Evolutionary conservation across 2,888 invertebrate genomes (phyloP).

Genomic region (Caenorhabditis sulstoni): DNA sequence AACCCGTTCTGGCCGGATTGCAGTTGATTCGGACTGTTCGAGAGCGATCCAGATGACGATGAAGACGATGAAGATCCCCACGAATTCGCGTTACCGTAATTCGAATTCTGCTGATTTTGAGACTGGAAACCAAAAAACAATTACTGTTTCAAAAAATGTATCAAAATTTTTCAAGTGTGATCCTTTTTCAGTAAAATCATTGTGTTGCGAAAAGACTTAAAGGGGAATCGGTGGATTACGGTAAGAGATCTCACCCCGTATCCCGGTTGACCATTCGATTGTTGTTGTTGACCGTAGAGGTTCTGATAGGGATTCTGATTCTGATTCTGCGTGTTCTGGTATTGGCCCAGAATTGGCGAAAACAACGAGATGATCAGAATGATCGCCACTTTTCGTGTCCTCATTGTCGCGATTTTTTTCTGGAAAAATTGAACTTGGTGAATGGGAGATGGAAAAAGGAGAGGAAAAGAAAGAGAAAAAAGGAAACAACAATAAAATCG

Average conservation of each 20-base stretch:
- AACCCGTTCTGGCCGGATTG: conserved; percentile 15
- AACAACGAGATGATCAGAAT: conserved; percentile 9
- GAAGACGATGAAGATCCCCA: conserved; percentile 18
- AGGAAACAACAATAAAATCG: not conserved
- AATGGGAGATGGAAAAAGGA: too few species aligned
- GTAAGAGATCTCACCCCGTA: too few species aligned
- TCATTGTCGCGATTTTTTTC: conserved; percentile 16
- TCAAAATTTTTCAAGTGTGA: too few species aligned
- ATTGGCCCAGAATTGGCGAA: conserved; percentile 2
- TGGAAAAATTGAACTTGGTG: not conserved
- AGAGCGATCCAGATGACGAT: not conserved
- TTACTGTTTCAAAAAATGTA: too few species aligned
- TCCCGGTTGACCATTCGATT: conserved; percentile 15
- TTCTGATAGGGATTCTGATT: conserved; percentile 50
- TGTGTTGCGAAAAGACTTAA: too few species aligned
- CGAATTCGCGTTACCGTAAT: conserved; percentile 36
- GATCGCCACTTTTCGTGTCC: conserved; percentile 17
- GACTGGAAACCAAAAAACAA: conserved; percentile 1
- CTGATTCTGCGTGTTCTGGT: conserved; percentile 24
- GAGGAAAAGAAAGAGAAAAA: not conserved
- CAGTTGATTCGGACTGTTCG: conserved; percentile 23
- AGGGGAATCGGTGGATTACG: too few species aligned
- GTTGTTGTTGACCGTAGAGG: conserved; percentile 23
- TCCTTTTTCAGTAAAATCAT: too few species aligned
- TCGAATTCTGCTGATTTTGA: conserved; percentile 19